A percentile compares a stretch with the other conserved stretches of the same genome.
Conservation (phyloP, 2,797 vertebrate genomes). For the Sylvilagus floridanus region DNA sequence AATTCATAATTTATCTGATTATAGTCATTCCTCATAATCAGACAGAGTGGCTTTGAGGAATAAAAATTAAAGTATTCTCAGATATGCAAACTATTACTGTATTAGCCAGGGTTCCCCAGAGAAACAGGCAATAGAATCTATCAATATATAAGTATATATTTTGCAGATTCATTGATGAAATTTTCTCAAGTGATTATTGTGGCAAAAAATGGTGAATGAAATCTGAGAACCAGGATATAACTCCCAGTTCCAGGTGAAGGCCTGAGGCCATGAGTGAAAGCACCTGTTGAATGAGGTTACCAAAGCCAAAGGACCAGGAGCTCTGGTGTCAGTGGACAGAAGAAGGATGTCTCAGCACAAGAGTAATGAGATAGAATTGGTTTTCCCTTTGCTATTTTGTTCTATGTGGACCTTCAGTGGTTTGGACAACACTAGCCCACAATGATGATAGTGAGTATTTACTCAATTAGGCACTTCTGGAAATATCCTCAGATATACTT, state of each 20-base stretch:
- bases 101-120: not conserved
- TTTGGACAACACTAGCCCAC: not conserved
- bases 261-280: not conserved
- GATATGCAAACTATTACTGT: not conserved
- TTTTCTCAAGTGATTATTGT: not conserved
- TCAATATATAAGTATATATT: not conserved
- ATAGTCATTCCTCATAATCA: not conserved
- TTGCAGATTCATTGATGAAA: not conserved
- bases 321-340: not conserved
- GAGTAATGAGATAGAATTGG: not conserved
- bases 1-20: not conserved
- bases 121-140: not conserved
- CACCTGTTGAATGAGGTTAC: not conserved
- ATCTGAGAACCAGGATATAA: not conserved
- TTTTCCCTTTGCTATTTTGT: not conserved
- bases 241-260: not conserved
- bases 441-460: accelerated
- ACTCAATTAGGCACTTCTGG: not conserved
- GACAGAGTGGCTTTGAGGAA: not conserved
- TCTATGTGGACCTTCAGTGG: not conserved
- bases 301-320: not conserved
- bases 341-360: not conserved
- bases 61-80: not conserved
- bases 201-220: not conserved
- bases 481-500: not conserved